Percentiles rank a stretch among this genome's conserved stretches.
These are phyloP conservation scores for Cheilosia grossa DNA, from an alignment of 2,888 invertebrate species.

Conservation along the genomic window DNA sequence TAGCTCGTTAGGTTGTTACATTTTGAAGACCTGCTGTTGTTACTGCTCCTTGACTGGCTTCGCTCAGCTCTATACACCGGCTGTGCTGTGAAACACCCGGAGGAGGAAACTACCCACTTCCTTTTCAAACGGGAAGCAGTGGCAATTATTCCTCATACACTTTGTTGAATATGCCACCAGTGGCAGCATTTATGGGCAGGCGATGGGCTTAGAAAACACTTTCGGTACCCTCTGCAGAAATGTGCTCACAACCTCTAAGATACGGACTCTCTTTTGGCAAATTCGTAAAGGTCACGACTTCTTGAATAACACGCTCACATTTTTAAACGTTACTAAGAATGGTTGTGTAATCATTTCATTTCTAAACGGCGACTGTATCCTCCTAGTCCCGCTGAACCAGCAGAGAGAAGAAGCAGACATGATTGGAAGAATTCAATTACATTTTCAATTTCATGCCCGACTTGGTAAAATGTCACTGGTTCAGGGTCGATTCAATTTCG, in stretches of 20 bases:
- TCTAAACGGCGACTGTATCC: slow-evolving; percentile 15
- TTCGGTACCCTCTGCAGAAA: no score
- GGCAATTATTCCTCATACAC: slow-evolving; percentile 54
- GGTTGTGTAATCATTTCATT: background rate
- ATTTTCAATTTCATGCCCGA: slow-evolving; percentile 59
- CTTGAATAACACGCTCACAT: background rate
- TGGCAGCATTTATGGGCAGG: slow-evolving; percentile 9
- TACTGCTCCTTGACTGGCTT: slow-evolving; percentile 13
- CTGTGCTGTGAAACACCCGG: slow-evolving; percentile 1
- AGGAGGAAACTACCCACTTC: slow-evolving; percentile 41
- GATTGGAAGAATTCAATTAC: slow-evolving; percentile 58
- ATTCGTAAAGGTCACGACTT: slow-evolving; percentile 33
- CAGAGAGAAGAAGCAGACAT: slow-evolving; percentile 1
- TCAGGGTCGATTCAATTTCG: slow-evolving; percentile 56
- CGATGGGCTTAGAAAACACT: background rate
- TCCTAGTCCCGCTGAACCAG: background rate
- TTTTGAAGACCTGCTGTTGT: slow-evolving; percentile 45
- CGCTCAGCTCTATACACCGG: background rate
- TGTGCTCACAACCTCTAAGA: background rate
- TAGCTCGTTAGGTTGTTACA: slow-evolving; percentile 27
- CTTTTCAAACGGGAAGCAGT: slow-evolving; percentile 34
- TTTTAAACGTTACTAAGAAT: slow-evolving; percentile 6
- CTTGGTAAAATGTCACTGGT: slow-evolving; percentile 29
- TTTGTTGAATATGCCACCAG: slow-evolving; percentile 48
- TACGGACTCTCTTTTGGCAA: slow-evolving; percentile 14